Evolutionary conservation across 2,797 vertebrate species (phyloP).

Genomic region (Merluccius polli): DNA sequence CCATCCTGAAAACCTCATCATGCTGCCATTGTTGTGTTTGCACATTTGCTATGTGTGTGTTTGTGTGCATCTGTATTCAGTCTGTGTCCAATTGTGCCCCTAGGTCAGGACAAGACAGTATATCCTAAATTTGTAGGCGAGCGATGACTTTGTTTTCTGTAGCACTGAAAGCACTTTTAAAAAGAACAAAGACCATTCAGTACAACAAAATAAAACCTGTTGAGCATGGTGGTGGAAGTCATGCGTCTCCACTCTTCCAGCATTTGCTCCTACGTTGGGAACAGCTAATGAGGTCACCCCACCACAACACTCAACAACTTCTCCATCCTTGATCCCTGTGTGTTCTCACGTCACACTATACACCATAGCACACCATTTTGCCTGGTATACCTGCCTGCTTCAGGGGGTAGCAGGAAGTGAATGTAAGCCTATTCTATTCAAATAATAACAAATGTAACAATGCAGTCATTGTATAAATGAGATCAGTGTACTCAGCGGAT

Average conservation of each 20-base stretch:
- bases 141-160: neutral
- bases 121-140: neutral
- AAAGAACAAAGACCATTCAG: too few species aligned
- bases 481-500: neutral
- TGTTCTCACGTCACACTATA: too few species aligned
- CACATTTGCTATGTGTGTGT: slow-evolving; percentile 4
- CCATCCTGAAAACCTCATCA: neutral
- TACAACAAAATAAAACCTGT: neutral
- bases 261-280: neutral
- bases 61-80: neutral
- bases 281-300: too few species aligned
- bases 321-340: too few species aligned
- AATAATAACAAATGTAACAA: neutral
- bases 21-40: neutral
- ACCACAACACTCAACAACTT: too few species aligned
- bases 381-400: too few species aligned
- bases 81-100: neutral
- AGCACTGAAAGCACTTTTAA: neutral
- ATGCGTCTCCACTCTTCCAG: too few species aligned
- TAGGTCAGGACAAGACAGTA: neutral
- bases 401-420: too few species aligned
- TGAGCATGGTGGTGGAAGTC: neutral
- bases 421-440: neutral
- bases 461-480: neutral
- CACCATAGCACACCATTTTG: too few species aligned